Evolutionary conservation across 1,140 invertebrate genomes (phyloP).

Genomic region (Neotoxoptera formosana): DNA sequence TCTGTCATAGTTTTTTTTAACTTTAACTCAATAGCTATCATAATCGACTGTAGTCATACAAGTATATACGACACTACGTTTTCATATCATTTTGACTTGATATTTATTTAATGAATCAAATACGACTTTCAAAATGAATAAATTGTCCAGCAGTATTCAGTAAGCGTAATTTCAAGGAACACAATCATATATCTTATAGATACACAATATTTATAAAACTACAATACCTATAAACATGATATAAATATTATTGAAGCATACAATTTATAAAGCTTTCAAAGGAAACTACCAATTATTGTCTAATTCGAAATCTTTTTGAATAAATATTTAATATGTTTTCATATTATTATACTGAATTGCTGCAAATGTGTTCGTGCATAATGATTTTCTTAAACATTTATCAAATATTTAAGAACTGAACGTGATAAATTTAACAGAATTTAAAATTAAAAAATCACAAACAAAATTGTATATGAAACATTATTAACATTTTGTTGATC

Average conservation of each 20-base stretch:
- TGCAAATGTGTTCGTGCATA: not conserved
- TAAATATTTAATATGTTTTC: not conserved
- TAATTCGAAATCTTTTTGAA: not conserved
- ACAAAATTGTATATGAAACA: not conserved
- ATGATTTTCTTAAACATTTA: not conserved
- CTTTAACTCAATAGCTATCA: not conserved
- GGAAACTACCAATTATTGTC: not conserved
- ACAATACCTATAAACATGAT: not conserved
- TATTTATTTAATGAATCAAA: slow-evolving; percentile 12
- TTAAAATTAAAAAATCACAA: not conserved
- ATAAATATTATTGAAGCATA: not conserved
- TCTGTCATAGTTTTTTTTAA: not conserved
- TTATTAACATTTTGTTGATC: not conserved
- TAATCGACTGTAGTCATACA: not conserved
- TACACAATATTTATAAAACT: not conserved
- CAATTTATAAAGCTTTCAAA: not conserved
- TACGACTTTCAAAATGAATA: not conserved
- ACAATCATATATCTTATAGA: not conserved
- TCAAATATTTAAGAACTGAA: not conserved
- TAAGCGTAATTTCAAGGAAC: not conserved
- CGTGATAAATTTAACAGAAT: too few relatives aligned
- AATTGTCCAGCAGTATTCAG: not conserved
- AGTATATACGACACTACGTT: not conserved
- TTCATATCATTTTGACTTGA: not conserved
- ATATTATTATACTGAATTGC: not conserved